Evolutionary conservation across 2,888 invertebrate species (phyloP).

Genomic region (Eupithecia exiguata): DNA sequence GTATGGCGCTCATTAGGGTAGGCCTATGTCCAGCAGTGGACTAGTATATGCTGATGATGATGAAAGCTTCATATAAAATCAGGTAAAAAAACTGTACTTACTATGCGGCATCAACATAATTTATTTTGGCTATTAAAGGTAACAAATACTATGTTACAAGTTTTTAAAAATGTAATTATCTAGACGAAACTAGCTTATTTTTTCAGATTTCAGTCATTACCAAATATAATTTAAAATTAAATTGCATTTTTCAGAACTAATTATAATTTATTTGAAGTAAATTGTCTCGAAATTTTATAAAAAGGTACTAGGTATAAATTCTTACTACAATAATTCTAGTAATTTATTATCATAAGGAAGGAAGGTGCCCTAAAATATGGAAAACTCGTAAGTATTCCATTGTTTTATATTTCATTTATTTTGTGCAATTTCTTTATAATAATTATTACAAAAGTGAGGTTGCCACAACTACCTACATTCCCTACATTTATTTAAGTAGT

Average conservation of each 20-base stretch:
- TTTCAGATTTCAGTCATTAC: neutral
- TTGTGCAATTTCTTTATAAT: neutral
- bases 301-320: neutral
- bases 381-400: neutral
- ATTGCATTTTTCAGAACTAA: constrained; percentile 1
- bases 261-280: neutral
- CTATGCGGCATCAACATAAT: constrained; percentile 18
- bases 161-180: neutral
- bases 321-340: neutral
- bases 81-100: constrained; percentile 24
- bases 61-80: neutral
- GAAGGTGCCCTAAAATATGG: neutral
- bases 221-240: neutral
- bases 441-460: neutral
- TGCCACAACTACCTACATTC: neutral
- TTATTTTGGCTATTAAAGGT: constrained; percentile 20
- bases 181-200: neutral
- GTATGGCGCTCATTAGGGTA: too few relatives aligned
- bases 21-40: too few relatives aligned
- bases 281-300: neutral
- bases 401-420: neutral
- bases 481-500: neutral
- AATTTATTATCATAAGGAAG: neutral
- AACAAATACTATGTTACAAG: constrained; percentile 10
- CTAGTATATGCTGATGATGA: too few relatives aligned